A percentile compares a stretch with the other conserved stretches of the same genome.
phyloP scores from a whole-genome alignment of 1,140 invertebrate genomes.

The Ceratosolen solmsi region DNA sequence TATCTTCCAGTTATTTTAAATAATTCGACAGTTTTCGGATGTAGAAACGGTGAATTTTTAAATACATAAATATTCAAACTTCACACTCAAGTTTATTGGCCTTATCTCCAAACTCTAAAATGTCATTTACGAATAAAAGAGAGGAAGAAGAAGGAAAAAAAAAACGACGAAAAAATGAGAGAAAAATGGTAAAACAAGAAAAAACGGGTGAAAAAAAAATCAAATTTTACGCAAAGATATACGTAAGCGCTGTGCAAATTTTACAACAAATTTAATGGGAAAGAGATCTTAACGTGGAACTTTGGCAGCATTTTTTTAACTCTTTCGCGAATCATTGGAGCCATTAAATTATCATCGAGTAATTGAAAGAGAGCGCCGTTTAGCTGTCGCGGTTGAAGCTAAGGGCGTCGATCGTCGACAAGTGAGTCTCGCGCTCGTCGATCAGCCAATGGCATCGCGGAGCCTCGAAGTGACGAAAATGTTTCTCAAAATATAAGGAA shows the following conservation, averaged over 20 bases:
- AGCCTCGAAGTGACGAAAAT: background rate
- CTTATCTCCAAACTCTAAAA: background rate
- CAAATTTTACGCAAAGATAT: too few species aligned
- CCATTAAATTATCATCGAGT: too few species aligned
- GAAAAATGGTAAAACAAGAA: too few species aligned
- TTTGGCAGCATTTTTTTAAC: background rate
- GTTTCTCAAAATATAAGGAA: background rate
- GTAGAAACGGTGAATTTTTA: background rate
- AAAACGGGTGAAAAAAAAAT: too few species aligned
- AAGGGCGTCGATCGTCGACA: background rate
- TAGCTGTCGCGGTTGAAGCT: background rate
- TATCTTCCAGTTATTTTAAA: constrained; percentile 4
- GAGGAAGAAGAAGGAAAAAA: too few species aligned
- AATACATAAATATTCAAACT: too few species aligned
- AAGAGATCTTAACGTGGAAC: too few species aligned
- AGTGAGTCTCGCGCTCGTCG: background rate
- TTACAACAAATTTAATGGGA: too few species aligned
- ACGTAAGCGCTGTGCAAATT: too few species aligned
- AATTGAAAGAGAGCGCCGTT: too few species aligned
- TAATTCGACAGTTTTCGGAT: background rate
- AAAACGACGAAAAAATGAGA: too few species aligned
- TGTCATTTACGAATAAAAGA: background rate
- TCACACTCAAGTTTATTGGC: background rate
- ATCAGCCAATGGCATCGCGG: background rate
- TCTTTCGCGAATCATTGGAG: background rate